phyloP scores from a whole-genome alignment of 1,140 invertebrate species.

The Scylla paramamosain region DNA sequence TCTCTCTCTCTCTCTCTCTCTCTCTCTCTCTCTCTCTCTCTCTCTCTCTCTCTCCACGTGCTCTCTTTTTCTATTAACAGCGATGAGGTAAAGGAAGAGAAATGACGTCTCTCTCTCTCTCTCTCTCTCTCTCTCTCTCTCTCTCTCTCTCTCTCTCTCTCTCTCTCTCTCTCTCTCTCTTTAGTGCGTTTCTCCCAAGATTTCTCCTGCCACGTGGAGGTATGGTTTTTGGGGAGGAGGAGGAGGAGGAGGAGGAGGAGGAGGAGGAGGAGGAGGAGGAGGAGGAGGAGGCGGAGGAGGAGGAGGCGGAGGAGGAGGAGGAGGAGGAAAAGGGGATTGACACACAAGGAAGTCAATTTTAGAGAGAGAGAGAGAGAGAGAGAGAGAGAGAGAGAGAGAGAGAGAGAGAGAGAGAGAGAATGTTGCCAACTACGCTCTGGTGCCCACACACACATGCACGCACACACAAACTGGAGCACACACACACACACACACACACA shows the following conservation, averaged over 20 bases:
- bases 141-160: neutral
- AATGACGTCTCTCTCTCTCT: neutral
- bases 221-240: neutral
- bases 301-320: neutral
- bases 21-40: neutral
- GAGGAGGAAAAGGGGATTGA: neutral
- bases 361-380: neutral
- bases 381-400: neutral
- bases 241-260: conserved; percentile 1
- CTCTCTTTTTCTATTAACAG: neutral
- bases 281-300: neutral
- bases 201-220: neutral
- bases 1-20: neutral
- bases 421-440: neutral
- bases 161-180: neutral
- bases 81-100: neutral
- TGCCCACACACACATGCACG: neutral
- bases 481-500: neutral
- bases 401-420: too few relatives aligned
- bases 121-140: neutral
- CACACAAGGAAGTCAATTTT: too few relatives aligned
- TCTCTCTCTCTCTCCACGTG: neutral
- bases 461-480: neutral
- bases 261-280: neutral
- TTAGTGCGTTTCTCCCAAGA: neutral